A percentile compares a stretch with the other conserved stretches of the same genome.
Evolutionary conservation across 2,888 invertebrate species (phyloP).

Genomic region (Arrhopalites spinosus): DNA sequence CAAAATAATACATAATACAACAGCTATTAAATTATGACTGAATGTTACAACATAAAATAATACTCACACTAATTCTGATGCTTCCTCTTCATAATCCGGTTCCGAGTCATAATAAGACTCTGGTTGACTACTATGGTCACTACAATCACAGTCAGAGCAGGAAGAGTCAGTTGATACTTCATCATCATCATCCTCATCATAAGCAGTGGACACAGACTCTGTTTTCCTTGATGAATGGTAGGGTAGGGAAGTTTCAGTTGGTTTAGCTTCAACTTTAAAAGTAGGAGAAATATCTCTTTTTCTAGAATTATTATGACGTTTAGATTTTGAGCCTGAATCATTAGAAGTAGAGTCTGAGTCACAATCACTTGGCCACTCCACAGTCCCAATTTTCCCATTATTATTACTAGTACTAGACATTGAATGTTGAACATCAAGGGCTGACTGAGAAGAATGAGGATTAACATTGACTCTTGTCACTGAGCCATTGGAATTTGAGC

Average conservation of each 20-base stretch:
- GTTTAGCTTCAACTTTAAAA: background rate
- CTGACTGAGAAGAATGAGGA: too few species aligned
- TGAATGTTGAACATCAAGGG: too few species aligned
- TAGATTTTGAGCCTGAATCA: constrained; percentile 8
- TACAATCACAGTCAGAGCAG: constrained; percentile 12
- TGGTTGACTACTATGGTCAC: background rate
- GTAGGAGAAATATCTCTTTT: background rate
- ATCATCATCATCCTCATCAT: constrained; percentile 1
- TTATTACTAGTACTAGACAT: background rate
- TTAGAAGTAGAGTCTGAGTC: background rate
- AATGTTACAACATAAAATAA: background rate
- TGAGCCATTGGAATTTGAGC: too few species aligned
- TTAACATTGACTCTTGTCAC: too few species aligned
- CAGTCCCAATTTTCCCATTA: constrained; percentile 1
- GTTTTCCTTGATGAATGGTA: background rate
- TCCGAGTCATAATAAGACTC: constrained; percentile 1
- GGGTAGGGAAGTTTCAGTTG: background rate
- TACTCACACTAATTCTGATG: constrained; percentile 1
- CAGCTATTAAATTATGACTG: background rate
- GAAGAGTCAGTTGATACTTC: constrained; percentile 10
- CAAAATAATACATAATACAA: background rate
- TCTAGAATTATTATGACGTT: background rate
- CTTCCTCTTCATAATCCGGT: background rate
- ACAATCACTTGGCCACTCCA: constrained; percentile 14
- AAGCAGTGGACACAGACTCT: background rate